Percentiles rank a stretch among this genome's conserved stretches.
Evolutionary conservation across 2,888 invertebrate genomes (phyloP).

Genomic region (Epinotia nisella): DNA sequence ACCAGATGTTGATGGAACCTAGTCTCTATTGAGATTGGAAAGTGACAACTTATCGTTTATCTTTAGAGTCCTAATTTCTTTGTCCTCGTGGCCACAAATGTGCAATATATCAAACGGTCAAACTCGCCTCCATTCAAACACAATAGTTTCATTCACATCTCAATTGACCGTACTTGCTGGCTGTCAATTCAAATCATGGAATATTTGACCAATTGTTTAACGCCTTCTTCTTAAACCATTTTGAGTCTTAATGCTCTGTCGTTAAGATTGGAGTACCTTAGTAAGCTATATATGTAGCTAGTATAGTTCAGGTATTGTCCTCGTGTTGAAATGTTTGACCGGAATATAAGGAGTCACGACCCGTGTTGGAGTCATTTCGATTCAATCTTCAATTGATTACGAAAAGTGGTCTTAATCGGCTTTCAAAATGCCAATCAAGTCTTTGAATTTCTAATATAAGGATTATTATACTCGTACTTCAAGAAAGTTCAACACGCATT

Average conservation of each 20-base stretch:
- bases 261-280: slow-evolving; percentile 15
- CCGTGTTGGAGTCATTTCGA: slow-evolving; percentile 54
- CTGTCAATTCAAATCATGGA: slow-evolving; percentile 64
- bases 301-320: slow-evolving; percentile 46
- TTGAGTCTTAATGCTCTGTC: slow-evolving; percentile 26
- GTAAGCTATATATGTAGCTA: slow-evolving; percentile 12
- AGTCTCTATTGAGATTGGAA: slow-evolving; percentile 10
- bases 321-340: slow-evolving; percentile 59
- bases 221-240: slow-evolving; percentile 16
- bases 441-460: slow-evolving; percentile 31
- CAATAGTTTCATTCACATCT: slow-evolving; percentile 70
- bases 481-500: slow-evolving; percentile 8
- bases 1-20: slow-evolving; percentile 13
- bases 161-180: slow-evolving; percentile 67
- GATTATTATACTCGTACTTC: slow-evolving; percentile 24
- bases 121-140: slow-evolving; percentile 57
- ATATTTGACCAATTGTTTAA: slow-evolving; percentile 53
- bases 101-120: slow-evolving; percentile 56
- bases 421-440: slow-evolving; percentile 45
- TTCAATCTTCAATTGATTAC: slow-evolving; percentile 59
- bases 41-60: slow-evolving; percentile 43
- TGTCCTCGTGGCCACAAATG: slow-evolving; percentile 41
- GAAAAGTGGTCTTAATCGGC: slow-evolving; percentile 57
- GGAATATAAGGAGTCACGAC: slow-evolving; percentile 59
- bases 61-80: slow-evolving; percentile 18